Percentiles rank a stretch among this genome's conserved stretches.
These are phyloP conservation scores for Loris lydekkerianus DNA, from an alignment of 2,797 vertebrate species.

Conservation along the genomic window DNA sequence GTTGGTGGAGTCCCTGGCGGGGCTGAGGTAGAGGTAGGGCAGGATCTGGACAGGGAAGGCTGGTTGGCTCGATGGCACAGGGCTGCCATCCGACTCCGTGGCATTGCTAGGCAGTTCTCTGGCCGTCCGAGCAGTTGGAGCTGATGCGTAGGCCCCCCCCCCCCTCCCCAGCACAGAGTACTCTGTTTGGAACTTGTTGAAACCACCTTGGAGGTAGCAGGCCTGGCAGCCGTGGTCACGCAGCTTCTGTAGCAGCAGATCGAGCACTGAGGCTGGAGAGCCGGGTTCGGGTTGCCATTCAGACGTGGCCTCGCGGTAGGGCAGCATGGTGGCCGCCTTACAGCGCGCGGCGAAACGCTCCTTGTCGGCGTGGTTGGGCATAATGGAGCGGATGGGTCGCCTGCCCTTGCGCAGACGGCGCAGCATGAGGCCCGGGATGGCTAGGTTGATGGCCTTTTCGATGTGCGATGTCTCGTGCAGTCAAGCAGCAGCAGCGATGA, in stretches of 20 bases:
- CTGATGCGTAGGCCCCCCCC: slow-evolving; percentile 96
- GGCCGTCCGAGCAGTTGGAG: slow-evolving; percentile 97
- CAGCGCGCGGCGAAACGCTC: slow-evolving; percentile 96
- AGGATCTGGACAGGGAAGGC: slow-evolving; percentile 98
- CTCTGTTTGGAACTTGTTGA: slow-evolving; percentile 98
- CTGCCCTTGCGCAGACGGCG: slow-evolving; percentile 97
- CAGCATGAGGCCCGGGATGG: slow-evolving; percentile 98
- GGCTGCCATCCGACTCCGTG: slow-evolving; percentile 97
- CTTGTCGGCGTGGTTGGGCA: slow-evolving; percentile 98
- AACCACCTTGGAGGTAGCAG: slow-evolving; percentile 97
- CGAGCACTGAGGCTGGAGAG: slow-evolving; percentile 94
- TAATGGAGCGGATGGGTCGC: slow-evolving; percentile 97
- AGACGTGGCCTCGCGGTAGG: slow-evolving; percentile 96
- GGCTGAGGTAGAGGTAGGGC: slow-evolving; percentile 98
- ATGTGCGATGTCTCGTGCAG: slow-evolving; percentile 98
- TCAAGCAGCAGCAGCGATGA: slow-evolving; percentile 94
- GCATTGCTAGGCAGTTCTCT: slow-evolving; percentile 95
- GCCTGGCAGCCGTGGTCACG: slow-evolving; percentile 98
- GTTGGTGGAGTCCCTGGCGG: slow-evolving; percentile 98
- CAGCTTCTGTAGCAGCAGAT: slow-evolving; percentile 96
- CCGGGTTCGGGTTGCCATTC: slow-evolving; percentile 94
- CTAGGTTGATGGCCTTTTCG: slow-evolving; percentile 97
- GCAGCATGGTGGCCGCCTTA: slow-evolving; percentile 95
- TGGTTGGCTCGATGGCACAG: slow-evolving; percentile 95
- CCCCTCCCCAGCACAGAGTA: slow-evolving; percentile 91